Conservation (phyloP, 2,797 vertebrate genomes). For the Pogonophryne albipinna region DNA sequence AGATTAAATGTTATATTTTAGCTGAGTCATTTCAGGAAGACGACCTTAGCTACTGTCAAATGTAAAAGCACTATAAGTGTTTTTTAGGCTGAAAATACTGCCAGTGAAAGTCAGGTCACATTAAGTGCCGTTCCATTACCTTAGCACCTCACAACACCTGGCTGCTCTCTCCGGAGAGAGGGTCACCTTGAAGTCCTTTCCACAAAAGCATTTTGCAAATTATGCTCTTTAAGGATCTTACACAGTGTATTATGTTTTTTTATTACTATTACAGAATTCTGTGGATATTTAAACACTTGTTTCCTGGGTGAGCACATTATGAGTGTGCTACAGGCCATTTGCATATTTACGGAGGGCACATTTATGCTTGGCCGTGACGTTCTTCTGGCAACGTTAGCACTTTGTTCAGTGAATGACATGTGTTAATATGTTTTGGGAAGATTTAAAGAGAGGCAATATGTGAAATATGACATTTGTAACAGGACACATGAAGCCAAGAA, state of each 20-base stretch:
- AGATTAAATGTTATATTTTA: background rate
- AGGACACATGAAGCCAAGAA: background rate
- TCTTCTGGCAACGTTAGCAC: background rate
- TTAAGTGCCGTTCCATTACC: conserved; percentile 51
- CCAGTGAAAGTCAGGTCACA: conserved; percentile 34
- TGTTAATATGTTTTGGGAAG: background rate
- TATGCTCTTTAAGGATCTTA: background rate
- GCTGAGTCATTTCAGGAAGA: conserved; percentile 15
- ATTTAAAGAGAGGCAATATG: background rate
- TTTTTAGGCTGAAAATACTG: conserved; percentile 39
- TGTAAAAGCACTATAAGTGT: conserved; percentile 13
- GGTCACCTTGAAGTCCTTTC: conserved; percentile 53
- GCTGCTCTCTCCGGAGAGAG: conserved; percentile 20
- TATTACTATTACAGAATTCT: background rate
- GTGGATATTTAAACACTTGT: background rate
- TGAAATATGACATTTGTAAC: background rate
- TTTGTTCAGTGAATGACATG: background rate
- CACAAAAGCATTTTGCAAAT: conserved; percentile 32
- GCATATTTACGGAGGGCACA: background rate
- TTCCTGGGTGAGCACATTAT: background rate
- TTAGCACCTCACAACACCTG: conserved; percentile 39
- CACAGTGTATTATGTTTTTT: conserved; percentile 4
- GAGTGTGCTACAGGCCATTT: background rate
- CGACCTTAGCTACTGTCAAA: conserved; percentile 12
- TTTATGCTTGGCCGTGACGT: background rate